These are phyloP conservation scores for Sylvia atricapilla DNA, from an alignment of 2,113 vertebrate species.

Conservation along the genomic window DNA sequence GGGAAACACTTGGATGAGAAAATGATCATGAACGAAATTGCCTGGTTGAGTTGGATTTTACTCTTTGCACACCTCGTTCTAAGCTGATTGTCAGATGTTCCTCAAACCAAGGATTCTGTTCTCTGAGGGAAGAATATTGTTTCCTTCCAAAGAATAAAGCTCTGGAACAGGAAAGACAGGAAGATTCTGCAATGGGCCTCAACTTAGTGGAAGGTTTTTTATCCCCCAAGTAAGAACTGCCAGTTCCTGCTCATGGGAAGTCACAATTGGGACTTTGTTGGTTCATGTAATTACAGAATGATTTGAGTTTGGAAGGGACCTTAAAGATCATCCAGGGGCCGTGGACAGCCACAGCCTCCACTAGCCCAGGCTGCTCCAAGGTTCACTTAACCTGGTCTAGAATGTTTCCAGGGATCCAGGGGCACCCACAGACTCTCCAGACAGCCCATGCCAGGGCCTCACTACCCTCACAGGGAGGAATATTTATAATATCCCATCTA, in stretches of 20 bases:
- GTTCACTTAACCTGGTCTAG: not conserved
- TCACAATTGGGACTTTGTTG: not conserved
- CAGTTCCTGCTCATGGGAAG: not conserved
- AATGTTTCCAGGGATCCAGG: not conserved
- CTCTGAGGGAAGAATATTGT: not conserved
- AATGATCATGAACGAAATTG: not conserved
- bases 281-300: not conserved
- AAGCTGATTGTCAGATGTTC: not conserved
- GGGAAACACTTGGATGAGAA: not conserved
- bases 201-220: not conserved
- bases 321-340: accelerated
- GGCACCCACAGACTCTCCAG: not conserved
- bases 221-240: not conserved
- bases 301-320: not conserved
- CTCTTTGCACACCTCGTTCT: not conserved
- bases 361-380: not conserved
- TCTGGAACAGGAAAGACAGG: not conserved
- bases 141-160: not conserved
- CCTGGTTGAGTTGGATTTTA: not conserved
- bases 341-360: not conserved
- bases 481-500: not conserved
- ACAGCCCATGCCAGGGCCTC: not conserved
- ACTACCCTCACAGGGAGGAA: not conserved
- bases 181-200: not conserved
- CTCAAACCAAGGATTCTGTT: not conserved